These are phyloP conservation scores for Eueides isabella DNA, from an alignment of 1,140 invertebrate genomes.

Conservation along the genomic window DNA sequence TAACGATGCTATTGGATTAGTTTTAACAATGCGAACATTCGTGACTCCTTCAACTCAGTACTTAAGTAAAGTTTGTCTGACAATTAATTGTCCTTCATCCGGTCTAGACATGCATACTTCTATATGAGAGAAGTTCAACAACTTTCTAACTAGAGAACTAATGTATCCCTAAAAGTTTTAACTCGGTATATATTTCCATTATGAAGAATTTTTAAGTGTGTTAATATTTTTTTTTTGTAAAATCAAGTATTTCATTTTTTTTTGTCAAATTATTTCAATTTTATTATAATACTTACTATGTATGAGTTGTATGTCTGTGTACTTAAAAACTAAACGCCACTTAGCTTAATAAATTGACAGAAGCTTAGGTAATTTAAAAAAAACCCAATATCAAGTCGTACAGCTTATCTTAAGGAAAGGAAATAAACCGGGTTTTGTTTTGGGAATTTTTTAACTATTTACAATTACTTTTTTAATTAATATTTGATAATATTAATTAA, in stretches of 20 bases:
- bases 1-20: conserved; percentile 15
- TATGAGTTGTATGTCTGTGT: too few relatives aligned
- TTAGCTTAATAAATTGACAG: too few relatives aligned
- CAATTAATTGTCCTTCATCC: conserved; percentile 37
- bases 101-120: conserved; percentile 37
- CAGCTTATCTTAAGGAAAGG: background rate
- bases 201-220: background rate
- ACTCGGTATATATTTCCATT: conserved; percentile 10
- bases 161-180: conserved; percentile 7
- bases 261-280: too few relatives aligned
- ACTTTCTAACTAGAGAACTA: conserved; percentile 17
- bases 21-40: conserved; percentile 33
- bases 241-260: background rate
- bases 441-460: background rate
- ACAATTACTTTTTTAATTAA: background rate
- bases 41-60: conserved; percentile 25
- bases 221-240: background rate
- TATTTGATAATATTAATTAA: background rate
- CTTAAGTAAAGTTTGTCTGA: conserved; percentile 36
- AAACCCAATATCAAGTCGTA: background rate
- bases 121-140: conserved; percentile 30
- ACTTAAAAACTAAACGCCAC: too few relatives aligned
- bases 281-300: too few relatives aligned
- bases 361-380: background rate
- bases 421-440: background rate